Conservation (phyloP, 1,140 invertebrate species). For the Scaptomyza graminum region DNA sequence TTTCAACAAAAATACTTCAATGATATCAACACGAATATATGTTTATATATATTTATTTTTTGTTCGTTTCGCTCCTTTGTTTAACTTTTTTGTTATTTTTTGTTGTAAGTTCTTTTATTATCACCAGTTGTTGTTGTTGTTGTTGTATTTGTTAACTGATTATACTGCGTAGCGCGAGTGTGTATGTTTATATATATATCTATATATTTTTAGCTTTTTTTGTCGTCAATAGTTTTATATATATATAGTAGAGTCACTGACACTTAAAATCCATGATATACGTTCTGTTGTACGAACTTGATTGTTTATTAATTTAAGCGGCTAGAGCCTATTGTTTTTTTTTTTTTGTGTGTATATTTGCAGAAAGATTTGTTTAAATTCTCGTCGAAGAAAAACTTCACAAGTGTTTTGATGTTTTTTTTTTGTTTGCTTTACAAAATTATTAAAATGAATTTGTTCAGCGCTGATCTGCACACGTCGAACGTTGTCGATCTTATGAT, state of each 20-base stretch:
- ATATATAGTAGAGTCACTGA: constrained; percentile 70
- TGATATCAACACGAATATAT: constrained; percentile 62
- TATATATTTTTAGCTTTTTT: constrained; percentile 41
- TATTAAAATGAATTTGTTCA: constrained; percentile 24
- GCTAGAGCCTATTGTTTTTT: constrained; percentile 42
- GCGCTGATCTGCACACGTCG: constrained; percentile 63
- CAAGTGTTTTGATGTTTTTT: constrained; percentile 12
- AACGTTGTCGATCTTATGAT: constrained; percentile 83
- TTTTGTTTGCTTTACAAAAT: constrained; percentile 9
- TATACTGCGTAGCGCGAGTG: constrained; percentile 62
- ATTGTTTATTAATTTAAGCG: constrained; percentile 68
- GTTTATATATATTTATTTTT: constrained; percentile 8
- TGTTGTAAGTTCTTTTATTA: constrained; percentile 83
- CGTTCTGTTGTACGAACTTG: constrained; percentile 44
- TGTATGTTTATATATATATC: constrained; percentile 25
- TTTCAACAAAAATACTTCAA: constrained; percentile 61
- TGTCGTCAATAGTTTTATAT: constrained; percentile 28
- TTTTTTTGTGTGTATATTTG: not conserved
- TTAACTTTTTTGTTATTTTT: constrained; percentile 61
- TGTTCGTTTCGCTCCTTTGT: constrained; percentile 59
- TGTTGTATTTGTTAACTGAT: constrained; percentile 59
- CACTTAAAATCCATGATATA: constrained; percentile 72
- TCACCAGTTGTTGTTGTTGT: constrained; percentile 61
- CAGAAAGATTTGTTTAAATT: constrained; percentile 27
- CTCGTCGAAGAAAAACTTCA: constrained; percentile 26